Evolutionary conservation across 2,888 invertebrate genomes (phyloP).

Genomic region (Cephalotes varians): DNA sequence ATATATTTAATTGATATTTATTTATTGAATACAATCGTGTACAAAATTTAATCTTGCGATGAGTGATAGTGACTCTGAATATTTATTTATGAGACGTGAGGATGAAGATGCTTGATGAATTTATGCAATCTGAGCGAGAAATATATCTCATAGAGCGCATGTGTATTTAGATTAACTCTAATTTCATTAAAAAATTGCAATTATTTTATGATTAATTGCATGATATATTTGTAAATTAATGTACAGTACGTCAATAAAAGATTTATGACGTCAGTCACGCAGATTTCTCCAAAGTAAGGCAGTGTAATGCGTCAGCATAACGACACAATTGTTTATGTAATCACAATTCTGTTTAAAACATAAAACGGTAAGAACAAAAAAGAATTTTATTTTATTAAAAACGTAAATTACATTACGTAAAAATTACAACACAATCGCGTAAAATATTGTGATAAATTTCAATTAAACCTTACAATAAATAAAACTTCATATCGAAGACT

Average conservation of each 20-base stretch:
- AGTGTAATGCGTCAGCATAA: slow-evolving; percentile 4
- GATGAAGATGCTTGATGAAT: slow-evolving; percentile 52
- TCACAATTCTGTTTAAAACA: slow-evolving; percentile 26
- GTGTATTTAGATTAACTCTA: slow-evolving; percentile 20
- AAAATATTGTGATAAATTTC: background rate
- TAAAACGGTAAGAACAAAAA: slow-evolving; percentile 1
- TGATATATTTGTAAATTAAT: slow-evolving; percentile 19
- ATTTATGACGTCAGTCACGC: background rate
- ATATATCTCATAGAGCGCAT: background rate
- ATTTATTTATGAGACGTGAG: slow-evolving; percentile 59
- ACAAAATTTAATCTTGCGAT: slow-evolving; percentile 10
- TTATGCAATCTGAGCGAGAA: slow-evolving; percentile 50
- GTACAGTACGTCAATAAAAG: slow-evolving; percentile 30
- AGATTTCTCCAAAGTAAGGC: slow-evolving; percentile 19
- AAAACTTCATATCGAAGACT: background rate
- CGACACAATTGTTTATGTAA: slow-evolving; percentile 32
- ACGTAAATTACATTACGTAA: background rate
- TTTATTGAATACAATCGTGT: slow-evolving; percentile 5
- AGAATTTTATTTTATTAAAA: background rate
- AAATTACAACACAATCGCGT: too few relatives aligned
- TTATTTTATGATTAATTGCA: background rate
- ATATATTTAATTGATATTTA: slow-evolving; percentile 37
- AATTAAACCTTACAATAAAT: background rate
- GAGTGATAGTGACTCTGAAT: background rate
- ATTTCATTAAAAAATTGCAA: slow-evolving; percentile 23